Evolutionary conservation across 2,113 vertebrate genomes (phyloP).

Genomic region (Nesoenas mayeri): DNA sequence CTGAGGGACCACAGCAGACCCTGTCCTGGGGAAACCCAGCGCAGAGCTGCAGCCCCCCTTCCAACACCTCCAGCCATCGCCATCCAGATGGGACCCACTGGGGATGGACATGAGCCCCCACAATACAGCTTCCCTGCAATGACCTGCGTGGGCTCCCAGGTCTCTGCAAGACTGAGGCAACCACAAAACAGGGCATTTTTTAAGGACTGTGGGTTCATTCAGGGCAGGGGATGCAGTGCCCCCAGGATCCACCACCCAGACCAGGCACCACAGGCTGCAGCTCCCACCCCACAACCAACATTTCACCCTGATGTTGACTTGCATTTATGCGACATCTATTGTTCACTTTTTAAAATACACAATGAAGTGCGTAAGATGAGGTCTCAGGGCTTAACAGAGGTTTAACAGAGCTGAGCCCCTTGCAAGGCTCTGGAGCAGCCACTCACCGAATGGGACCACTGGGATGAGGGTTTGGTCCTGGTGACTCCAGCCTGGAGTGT

Average conservation of each 20-base stretch:
- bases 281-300: not conserved
- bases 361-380: not conserved
- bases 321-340: not conserved
- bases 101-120: not conserved
- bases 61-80: accelerated
- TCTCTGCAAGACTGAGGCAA: not conserved
- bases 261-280: accelerated
- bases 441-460: accelerated
- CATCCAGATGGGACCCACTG: accelerated
- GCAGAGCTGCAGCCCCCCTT: not conserved
- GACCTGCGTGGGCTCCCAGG: not conserved
- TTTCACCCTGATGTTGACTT: not conserved
- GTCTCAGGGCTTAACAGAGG: too few relatives aligned
- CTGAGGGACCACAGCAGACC: not conserved
- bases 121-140: not conserved
- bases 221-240: not conserved
- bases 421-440: too few relatives aligned
- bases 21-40: not conserved
- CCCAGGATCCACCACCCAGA: not conserved
- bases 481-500: not conserved
- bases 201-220: not conserved
- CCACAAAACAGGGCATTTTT: not conserved
- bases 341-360: not conserved
- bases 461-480: not conserved
- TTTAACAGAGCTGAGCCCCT: too few relatives aligned